phyloP scores from a whole-genome alignment of 2,797 vertebrate species.

The Lagorchestes hirsutus region DNA sequence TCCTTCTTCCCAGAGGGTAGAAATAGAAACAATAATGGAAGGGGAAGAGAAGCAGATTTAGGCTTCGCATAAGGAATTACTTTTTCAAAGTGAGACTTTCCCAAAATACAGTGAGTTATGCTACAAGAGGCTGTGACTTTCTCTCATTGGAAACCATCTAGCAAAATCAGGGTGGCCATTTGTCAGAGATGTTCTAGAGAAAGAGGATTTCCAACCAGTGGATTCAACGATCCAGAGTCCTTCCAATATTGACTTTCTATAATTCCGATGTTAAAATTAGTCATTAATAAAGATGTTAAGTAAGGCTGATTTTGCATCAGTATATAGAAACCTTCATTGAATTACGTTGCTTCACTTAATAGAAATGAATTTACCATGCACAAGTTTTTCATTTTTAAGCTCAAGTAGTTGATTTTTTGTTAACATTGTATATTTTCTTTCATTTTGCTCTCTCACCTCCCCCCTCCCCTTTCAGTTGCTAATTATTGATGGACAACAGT shows the following conservation, averaged over 20 bases:
- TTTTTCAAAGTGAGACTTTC: neutral
- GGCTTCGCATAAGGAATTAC: neutral
- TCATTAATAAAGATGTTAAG: conserved; percentile 64
- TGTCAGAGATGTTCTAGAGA: neutral
- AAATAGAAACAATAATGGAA: too few relatives aligned
- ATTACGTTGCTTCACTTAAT: conserved; percentile 13
- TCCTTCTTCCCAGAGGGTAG: too few relatives aligned
- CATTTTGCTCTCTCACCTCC: conserved; percentile 16
- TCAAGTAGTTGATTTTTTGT: conserved; percentile 58
- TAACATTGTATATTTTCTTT: conserved; percentile 56
- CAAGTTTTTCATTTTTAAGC: conserved; percentile 42
- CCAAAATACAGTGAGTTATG: neutral
- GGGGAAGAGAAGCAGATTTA: too few relatives aligned
- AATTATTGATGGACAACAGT: conserved; percentile 97
- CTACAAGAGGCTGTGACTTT: neutral
- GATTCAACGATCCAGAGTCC: neutral
- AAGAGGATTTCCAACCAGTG: neutral
- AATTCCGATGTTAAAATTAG: conserved; percentile 33
- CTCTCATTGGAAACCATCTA: neutral
- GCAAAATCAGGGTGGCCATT: neutral
- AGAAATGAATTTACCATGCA: conserved; percentile 30
- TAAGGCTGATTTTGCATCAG: conserved; percentile 56
- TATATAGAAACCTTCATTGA: conserved; percentile 15
- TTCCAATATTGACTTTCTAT: neutral
- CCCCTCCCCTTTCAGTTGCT: conserved; percentile 87